A percentile compares a stretch with the other conserved stretches of the same genome.
Evolutionary conservation across 1,140 invertebrate genomes (phyloP).

Genomic region (Wasmannia auropunctata): DNA sequence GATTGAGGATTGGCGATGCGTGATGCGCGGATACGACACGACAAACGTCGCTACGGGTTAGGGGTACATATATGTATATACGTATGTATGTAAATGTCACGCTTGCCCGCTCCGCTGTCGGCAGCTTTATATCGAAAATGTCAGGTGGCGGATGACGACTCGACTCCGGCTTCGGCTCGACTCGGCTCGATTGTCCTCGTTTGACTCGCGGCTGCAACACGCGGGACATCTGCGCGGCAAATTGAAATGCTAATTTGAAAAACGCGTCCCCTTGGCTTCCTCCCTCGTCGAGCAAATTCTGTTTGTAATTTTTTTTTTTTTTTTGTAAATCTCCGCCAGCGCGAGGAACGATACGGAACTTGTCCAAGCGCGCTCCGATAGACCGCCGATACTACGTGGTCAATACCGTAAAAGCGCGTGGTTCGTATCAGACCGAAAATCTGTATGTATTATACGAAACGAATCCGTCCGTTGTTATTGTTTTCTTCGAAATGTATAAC

Average conservation of each 20-base stretch:
- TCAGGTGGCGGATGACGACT: slow-evolving; percentile 56
- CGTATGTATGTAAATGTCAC: slow-evolving; percentile 54
- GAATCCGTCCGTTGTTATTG: not conserved
- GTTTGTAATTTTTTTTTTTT: too few relatives aligned
- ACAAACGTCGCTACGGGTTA: not conserved
- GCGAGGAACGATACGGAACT: not conserved
- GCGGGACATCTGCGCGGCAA: slow-evolving; percentile 64
- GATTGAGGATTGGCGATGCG: slow-evolving; percentile 9
- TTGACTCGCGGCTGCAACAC: slow-evolving; percentile 18
- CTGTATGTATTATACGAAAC: not conserved
- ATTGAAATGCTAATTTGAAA: slow-evolving; percentile 72
- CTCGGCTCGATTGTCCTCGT: slow-evolving; percentile 39
- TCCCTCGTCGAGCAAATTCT: not conserved
- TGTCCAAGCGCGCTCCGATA: not conserved
- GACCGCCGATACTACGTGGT: not conserved
- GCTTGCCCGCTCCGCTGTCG: not conserved
- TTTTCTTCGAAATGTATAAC: not conserved
- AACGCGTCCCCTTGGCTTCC: not conserved
- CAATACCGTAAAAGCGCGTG: not conserved
- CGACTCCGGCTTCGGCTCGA: not conserved
- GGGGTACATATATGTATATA: not conserved
- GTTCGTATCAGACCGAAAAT: not conserved
- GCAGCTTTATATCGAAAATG: slow-evolving; percentile 66
- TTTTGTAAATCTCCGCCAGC: not conserved
- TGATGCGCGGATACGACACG: slow-evolving; percentile 41